Percentiles rank a stretch among this genome's conserved stretches.
Evolutionary conservation across 1,140 invertebrate genomes (phyloP).

Genomic region (Cylas formicarius): DNA sequence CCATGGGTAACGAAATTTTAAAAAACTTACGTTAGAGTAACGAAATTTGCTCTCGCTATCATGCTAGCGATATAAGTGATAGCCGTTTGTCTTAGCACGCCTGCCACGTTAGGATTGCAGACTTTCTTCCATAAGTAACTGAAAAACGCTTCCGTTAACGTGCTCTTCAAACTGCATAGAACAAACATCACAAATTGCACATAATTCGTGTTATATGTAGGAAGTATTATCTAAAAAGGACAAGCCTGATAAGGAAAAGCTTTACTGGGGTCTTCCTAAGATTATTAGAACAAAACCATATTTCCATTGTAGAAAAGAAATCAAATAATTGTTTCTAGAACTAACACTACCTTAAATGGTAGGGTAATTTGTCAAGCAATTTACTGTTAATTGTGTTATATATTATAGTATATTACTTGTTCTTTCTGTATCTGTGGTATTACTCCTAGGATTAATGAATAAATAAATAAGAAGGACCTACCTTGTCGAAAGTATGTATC

Average conservation of each 20-base stretch:
- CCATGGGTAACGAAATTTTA: not conserved
- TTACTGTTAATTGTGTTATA: too few species aligned
- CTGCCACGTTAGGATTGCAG: slow-evolving; percentile 54
- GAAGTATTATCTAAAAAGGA: slow-evolving; percentile 50
- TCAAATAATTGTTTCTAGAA: too few species aligned
- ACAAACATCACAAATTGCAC: slow-evolving; percentile 77
- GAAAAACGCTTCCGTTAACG: slow-evolving; percentile 61
- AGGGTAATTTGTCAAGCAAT: too few species aligned
- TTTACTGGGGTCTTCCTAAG: too few species aligned
- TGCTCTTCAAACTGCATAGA: slow-evolving; percentile 61
- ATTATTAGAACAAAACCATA: too few species aligned
- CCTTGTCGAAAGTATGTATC: slow-evolving; percentile 60
- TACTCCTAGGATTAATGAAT: too few species aligned
- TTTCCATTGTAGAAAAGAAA: too few species aligned
- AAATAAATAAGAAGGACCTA: too few species aligned
- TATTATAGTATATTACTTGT: too few species aligned
- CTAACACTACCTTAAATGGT: too few species aligned
- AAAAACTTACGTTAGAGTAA: slow-evolving; percentile 54
- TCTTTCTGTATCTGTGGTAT: too few species aligned
- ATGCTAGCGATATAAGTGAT: slow-evolving; percentile 71
- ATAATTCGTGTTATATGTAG: slow-evolving; percentile 65
- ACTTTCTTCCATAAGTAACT: slow-evolving; percentile 69
- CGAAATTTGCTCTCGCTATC: slow-evolving; percentile 59
- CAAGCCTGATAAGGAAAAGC: too few species aligned
- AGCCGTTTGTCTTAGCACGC: slow-evolving; percentile 60